Conservation (phyloP, 2,888 invertebrate species). For the Geophilus truncorum region DNA sequence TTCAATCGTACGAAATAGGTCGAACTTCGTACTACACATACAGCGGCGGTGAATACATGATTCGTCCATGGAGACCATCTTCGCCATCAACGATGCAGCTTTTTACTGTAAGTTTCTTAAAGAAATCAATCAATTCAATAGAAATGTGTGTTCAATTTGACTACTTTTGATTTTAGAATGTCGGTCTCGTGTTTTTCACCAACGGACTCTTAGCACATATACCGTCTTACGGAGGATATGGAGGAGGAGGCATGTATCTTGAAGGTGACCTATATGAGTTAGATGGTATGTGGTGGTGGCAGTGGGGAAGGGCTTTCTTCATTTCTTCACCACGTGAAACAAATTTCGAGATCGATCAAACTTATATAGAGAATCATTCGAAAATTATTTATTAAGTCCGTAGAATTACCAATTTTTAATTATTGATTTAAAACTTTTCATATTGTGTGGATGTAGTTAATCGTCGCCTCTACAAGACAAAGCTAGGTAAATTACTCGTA, state of each 20-base stretch:
- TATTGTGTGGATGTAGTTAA: background rate
- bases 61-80: slow-evolving; percentile 38
- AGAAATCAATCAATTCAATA: background rate
- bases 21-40: background rate
- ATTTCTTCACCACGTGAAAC: background rate
- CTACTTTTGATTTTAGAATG: slow-evolving; percentile 57
- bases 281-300: background rate
- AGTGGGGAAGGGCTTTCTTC: too few species aligned
- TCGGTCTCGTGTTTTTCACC: slow-evolving; percentile 69
- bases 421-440: background rate
- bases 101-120: slow-evolving; percentile 8
- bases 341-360: background rate
- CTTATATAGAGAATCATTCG: background rate
- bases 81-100: slow-evolving; percentile 37
- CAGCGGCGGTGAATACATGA: background rate
- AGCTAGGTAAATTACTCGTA: background rate
- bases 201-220: slow-evolving; percentile 55
- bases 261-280: background rate
- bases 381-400: too few species aligned
- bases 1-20: slow-evolving; percentile 38
- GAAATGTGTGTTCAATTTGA: background rate
- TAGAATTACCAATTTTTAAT: too few species aligned
- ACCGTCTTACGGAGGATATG: background rate
- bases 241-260: background rate
- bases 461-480: background rate